phyloP scores from a whole-genome alignment of 2,888 invertebrate species.

The Diachrysia chrysitis region DNA sequence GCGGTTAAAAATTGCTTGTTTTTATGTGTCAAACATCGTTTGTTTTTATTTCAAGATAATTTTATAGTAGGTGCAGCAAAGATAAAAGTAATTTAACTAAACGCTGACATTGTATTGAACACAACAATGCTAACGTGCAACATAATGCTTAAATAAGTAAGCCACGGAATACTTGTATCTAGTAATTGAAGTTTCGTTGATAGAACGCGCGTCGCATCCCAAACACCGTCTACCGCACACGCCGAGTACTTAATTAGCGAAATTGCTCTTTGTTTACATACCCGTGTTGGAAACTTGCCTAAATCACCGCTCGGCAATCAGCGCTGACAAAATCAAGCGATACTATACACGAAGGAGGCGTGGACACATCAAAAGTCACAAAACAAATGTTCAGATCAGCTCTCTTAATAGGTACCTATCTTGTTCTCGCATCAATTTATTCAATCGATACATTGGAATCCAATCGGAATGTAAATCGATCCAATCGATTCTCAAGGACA shows the following conservation, averaged over 20 bases:
- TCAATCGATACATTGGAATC: slow-evolving; percentile 44
- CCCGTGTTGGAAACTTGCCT: slow-evolving; percentile 74
- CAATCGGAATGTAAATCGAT: slow-evolving; percentile 58
- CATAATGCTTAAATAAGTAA: slow-evolving; percentile 18
- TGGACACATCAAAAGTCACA: slow-evolving; percentile 20
- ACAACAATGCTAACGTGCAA: background rate
- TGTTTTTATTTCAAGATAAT: background rate
- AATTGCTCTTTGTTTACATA: slow-evolving; percentile 80
- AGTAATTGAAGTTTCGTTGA: slow-evolving; percentile 65
- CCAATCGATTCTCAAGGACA: slow-evolving; percentile 60
- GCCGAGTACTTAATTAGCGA: slow-evolving; percentile 82
- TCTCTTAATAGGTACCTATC: background rate
- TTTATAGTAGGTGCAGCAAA: background rate
- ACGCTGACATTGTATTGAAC: background rate
- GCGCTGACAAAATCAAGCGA: slow-evolving; percentile 48
- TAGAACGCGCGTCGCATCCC: slow-evolving; percentile 67
- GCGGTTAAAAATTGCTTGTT: background rate
- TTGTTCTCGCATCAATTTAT: slow-evolving; percentile 35
- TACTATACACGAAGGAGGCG: slow-evolving; percentile 37
- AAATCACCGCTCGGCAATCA: slow-evolving; percentile 62
- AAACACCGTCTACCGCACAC: slow-evolving; percentile 69
- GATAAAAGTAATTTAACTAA: background rate
- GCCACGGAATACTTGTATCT: slow-evolving; percentile 38
- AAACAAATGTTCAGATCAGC: slow-evolving; percentile 22
- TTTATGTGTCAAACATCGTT: background rate